These are phyloP conservation scores for Tragulus kanchil DNA, from an alignment of 2,113 vertebrate genomes.

Conservation along the genomic window DNA sequence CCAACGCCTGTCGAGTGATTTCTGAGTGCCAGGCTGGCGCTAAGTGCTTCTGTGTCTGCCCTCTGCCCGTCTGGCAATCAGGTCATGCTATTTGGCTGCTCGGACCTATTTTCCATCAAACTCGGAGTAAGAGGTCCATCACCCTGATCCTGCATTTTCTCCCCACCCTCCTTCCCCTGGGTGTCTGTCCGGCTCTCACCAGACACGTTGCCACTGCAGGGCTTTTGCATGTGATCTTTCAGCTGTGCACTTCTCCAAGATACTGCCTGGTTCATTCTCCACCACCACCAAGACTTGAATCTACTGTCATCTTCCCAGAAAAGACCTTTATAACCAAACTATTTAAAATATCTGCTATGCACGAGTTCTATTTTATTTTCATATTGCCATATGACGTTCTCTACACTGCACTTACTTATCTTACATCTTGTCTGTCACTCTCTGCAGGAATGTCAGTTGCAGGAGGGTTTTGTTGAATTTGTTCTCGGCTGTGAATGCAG, in stretches of 20 bases:
- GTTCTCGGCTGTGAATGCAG: neutral
- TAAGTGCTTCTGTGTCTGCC: rapidly evolving
- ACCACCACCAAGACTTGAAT: neutral
- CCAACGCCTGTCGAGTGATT: rapidly evolving
- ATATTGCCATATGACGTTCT: rapidly evolving
- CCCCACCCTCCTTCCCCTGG: rapidly evolving
- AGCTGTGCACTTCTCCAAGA: neutral
- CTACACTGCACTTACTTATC: rapidly evolving
- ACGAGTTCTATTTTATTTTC: neutral
- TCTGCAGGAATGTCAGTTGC: neutral
- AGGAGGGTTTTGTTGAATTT: neutral
- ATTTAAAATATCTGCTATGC: neutral
- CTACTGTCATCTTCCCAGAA: neutral
- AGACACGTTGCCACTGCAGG: neutral
- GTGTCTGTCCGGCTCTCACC: neutral
- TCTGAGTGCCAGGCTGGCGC: rapidly evolving
- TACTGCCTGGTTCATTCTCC: rapidly evolving
- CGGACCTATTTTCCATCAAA: neutral
- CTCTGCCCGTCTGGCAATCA: rapidly evolving
- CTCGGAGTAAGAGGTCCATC: neutral
- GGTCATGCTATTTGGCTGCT: rapidly evolving
- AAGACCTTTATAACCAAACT: neutral
- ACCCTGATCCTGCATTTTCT: rapidly evolving
- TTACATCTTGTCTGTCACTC: neutral
- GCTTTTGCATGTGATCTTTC: neutral